phyloP scores from a whole-genome alignment of 2,888 invertebrate species.

The Clanis bilineata region DNA sequence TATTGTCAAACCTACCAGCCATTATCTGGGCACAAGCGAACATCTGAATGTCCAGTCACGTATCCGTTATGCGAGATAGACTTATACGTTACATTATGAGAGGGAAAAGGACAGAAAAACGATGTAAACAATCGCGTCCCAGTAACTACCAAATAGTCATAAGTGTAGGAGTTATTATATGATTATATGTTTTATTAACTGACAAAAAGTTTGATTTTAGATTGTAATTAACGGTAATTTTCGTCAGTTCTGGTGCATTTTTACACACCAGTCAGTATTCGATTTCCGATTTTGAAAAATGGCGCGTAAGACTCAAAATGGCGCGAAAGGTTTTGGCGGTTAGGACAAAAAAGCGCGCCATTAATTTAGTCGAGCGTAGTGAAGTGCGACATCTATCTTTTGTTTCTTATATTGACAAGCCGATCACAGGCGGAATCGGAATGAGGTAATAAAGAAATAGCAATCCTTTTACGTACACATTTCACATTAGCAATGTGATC shows the following conservation, averaged over 20 bases:
- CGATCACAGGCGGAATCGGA: conserved; percentile 49
- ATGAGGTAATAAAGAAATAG: conserved; percentile 67
- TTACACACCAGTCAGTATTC: not conserved
- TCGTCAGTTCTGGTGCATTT: not conserved
- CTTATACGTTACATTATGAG: conserved; percentile 31
- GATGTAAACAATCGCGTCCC: conserved; percentile 56
- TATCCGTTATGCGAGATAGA: conserved; percentile 40
- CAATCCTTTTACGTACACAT: conserved; percentile 50
- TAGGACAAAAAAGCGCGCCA: conserved; percentile 24
- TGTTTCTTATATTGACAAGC: conserved; percentile 62
- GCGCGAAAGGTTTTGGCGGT: conserved; percentile 20
- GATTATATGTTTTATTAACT: conserved; percentile 30
- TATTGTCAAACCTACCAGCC: conserved; percentile 73
- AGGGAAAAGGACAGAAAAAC: conserved; percentile 42
- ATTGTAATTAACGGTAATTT: not conserved
- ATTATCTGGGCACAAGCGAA: conserved; percentile 65
- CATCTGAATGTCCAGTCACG: conserved; percentile 75
- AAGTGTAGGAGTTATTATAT: conserved; percentile 31
- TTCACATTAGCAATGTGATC: conserved; percentile 45
- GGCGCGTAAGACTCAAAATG: conserved; percentile 32
- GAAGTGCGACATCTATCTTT: conserved; percentile 62
- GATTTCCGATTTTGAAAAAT: conserved; percentile 3
- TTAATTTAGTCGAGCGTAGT: conserved; percentile 51
- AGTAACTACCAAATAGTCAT: conserved; percentile 21
- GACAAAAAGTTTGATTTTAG: conserved; percentile 28